phyloP scores from a whole-genome alignment of 2,888 invertebrate species.

The Meloe dianella region DNA sequence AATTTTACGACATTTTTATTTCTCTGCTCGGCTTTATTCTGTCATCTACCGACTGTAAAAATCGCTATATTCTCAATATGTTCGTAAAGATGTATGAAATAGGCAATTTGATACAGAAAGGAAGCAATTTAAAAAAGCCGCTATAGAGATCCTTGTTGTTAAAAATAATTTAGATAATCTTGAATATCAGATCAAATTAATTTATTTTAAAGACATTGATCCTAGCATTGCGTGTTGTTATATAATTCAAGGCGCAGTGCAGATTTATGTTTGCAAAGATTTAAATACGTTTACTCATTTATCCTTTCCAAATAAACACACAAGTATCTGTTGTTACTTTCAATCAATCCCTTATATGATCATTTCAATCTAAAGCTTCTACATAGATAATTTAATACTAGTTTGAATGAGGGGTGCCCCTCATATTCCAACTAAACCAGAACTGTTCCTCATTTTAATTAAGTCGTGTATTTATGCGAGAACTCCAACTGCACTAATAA shows the following conservation, averaged over 20 bases:
- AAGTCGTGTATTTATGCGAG: not conserved
- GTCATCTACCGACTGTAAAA: not conserved
- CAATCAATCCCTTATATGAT: not conserved
- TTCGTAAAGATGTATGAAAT: conserved; percentile 1
- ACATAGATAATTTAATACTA: not conserved
- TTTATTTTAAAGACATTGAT: not conserved
- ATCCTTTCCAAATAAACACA: no score
- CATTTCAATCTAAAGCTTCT: not conserved
- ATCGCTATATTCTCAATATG: not conserved
- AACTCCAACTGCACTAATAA: not conserved
- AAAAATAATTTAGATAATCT: not conserved
- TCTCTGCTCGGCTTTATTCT: not conserved
- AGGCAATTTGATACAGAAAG: not conserved
- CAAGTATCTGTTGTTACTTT: no score
- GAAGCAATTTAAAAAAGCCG: not conserved
- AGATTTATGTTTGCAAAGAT: not conserved
- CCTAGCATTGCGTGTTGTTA: not conserved
- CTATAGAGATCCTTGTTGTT: not conserved
- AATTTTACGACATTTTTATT: not conserved
- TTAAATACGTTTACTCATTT: not conserved
- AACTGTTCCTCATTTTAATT: not conserved
- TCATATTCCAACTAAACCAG: not conserved
- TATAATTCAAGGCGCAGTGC: conserved; percentile 1
- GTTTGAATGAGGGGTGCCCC: not conserved
- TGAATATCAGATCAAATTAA: not conserved